These are phyloP conservation scores for Dichetophora obliterata DNA, from an alignment of 2,888 invertebrate species.

Conservation along the genomic window DNA sequence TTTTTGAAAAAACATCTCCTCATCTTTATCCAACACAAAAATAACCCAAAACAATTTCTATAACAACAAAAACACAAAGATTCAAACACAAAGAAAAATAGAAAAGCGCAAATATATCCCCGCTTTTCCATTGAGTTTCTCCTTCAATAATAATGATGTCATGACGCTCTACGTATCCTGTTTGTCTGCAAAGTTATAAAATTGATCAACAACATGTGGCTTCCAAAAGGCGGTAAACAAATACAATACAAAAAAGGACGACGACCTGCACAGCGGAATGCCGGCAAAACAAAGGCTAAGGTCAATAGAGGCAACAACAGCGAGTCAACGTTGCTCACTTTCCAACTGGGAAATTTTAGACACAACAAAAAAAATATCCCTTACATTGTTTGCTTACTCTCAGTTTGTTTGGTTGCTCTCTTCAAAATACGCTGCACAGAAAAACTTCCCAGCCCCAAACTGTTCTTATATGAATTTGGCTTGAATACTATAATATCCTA, in stretches of 20 bases:
- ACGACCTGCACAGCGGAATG: conserved; percentile 46
- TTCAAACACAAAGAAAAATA: no score
- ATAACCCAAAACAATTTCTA: conserved; percentile 39
- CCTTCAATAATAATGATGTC: conserved; percentile 52
- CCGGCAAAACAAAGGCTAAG: conserved; percentile 60
- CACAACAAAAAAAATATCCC: neutral
- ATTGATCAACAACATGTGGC: conserved; percentile 34
- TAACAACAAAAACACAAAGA: neutral
- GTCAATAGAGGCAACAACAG: conserved; percentile 50
- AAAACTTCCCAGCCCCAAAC: conserved; percentile 2
- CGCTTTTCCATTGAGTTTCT: conserved; percentile 31
- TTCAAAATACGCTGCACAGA: neutral
- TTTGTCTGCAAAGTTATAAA: conserved; percentile 3
- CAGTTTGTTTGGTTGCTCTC: neutral
- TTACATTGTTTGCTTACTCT: neutral
- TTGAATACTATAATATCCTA: neutral
- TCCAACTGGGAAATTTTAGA: conserved; percentile 13
- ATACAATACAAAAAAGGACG: conserved; percentile 27
- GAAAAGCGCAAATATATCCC: neutral
- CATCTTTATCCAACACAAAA: neutral
- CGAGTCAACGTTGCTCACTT: conserved; percentile 11
- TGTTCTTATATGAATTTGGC: conserved; percentile 13
- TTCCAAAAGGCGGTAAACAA: neutral
- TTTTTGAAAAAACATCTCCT: no score
- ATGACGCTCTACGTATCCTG: conserved; percentile 27